Percentiles rank a stretch among this genome's conserved stretches.
These are phyloP conservation scores for Turritopsis dohrnii DNA, from an alignment of 30 jellyfish, hydroid and myxozoan genomes.

Conservation along the genomic window DNA sequence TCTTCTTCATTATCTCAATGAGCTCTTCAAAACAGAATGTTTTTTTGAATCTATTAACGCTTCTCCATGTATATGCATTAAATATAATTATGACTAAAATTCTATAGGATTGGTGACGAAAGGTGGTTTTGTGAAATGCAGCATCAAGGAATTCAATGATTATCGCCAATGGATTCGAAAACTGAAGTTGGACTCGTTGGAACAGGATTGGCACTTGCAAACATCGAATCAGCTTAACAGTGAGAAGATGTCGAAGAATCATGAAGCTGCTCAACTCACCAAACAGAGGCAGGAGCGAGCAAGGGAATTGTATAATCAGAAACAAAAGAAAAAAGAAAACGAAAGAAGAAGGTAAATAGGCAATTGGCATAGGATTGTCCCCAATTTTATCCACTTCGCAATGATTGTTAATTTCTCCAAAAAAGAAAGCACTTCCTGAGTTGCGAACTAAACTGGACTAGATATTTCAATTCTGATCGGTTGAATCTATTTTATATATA, in stretches of 20 bases:
- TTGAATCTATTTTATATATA: too few relatives aligned
- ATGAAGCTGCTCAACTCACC: conserved; percentile 34
- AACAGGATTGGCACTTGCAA: conserved; percentile 27
- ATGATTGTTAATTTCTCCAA: too few relatives aligned
- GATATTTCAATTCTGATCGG: too few relatives aligned
- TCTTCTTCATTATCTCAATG: too few relatives aligned
- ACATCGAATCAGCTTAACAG: not conserved
- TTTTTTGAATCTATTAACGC: too few relatives aligned
- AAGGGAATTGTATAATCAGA: conserved; percentile 33
- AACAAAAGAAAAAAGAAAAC: conserved; percentile 23
- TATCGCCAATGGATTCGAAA: conserved; percentile 82
- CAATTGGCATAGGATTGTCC: too few relatives aligned
- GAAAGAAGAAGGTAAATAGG: conserved; percentile 37
- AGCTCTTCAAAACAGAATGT: too few relatives aligned
- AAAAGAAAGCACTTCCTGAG: too few relatives aligned
- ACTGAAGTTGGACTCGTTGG: conserved; percentile 48
- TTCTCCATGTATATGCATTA: too few relatives aligned
- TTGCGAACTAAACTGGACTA: too few relatives aligned
- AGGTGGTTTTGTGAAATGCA: conserved; percentile 81
- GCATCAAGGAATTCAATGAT: conserved; percentile 68
- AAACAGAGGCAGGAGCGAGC: conserved; percentile 45
- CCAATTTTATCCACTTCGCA: too few relatives aligned
- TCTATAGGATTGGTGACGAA: conserved; percentile 63
- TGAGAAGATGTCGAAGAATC: conserved; percentile 25
- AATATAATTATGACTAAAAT: not conserved